phyloP scores from a whole-genome alignment of 1,140 invertebrate species.

The Pseudomyrmex cubaensis region DNA sequence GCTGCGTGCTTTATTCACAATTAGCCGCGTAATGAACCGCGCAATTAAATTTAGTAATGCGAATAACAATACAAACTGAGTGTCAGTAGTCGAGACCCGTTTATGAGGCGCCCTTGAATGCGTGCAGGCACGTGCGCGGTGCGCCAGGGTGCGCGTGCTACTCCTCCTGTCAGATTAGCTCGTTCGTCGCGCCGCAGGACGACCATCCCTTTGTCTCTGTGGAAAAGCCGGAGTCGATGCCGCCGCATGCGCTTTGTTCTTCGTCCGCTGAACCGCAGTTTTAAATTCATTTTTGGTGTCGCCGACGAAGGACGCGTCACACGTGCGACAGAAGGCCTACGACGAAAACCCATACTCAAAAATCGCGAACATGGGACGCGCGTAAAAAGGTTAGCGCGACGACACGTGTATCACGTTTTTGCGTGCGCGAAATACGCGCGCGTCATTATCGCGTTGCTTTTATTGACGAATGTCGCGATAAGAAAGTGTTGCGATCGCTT shows the following conservation, averaged over 20 bases:
- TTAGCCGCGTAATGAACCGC: too few species aligned
- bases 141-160: slow-evolving; percentile 64
- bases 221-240: slow-evolving; percentile 61
- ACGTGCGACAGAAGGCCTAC: too few species aligned
- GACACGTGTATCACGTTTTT: too few species aligned
- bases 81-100: slow-evolving; percentile 23
- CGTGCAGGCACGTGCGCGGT: slow-evolving; percentile 63
- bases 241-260: neutral
- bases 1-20: too few species aligned
- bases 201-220: slow-evolving; percentile 54
- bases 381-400: too few species aligned
- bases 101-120: slow-evolving; percentile 41
- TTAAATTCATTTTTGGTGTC: too few species aligned
- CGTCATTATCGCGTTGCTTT: too few species aligned
- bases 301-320: too few species aligned
- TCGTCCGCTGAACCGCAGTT: neutral
- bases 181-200: slow-evolving; percentile 68
- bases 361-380: too few species aligned
- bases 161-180: slow-evolving; percentile 61
- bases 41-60: neutral
- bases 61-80: neutral
- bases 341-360: too few species aligned
- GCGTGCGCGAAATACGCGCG: too few species aligned
- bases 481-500: neutral
- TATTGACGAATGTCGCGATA: too few species aligned